Base-by-base conservation (phyloP, 2,113 vertebrate genomes). In the Sorex fumeus region DNA sequence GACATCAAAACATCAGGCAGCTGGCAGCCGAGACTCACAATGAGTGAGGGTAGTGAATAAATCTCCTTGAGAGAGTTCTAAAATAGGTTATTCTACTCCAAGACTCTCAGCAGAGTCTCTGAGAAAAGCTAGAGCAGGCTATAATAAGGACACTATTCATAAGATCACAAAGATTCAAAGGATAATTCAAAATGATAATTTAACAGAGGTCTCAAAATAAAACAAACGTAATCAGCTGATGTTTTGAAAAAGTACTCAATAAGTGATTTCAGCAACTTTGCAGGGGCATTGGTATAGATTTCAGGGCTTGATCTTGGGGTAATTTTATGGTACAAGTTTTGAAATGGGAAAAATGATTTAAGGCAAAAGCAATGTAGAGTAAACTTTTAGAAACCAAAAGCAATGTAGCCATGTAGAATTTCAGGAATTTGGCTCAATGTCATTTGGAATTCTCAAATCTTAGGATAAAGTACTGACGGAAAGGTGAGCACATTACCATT, bases 1-100 rank as follows among this genome's bases (percentile, higher is more conserved):
- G 91, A 93, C 91, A 92, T 95, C 67, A 88, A 92, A 95, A 77
- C 75, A 88, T 87, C 76, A 93, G 92, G 92, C 78, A 82, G 77
- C 78, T 4, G 6, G 53, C 47, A 91, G 83, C 88, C 70, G 0
- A 15, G 30, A 80, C 53, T 57, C 77, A 84, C 75, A 84, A 2
- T 62, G 80, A 95, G 76, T 77, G 76, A 84, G 64, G 34, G 50
- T 71, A 28, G 85, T 53, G 71, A 88, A 80, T 50, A 86, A 85
- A 50, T 13, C 85, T 94, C 36, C 80, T 47, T 84, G 43, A 86
- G 95, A 92, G 91, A 95, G 53, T 86, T 70, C 76, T 80, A 50
- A 95, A 96, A 93, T 81, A 94, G 86, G 80, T 90, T 76, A 64
- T 30, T 79, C 25, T 79, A 23, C 81, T 93, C 78, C 0, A 0